phyloP scores from a whole-genome alignment of 2,113 vertebrate genomes.

The Pagrus major region DNA sequence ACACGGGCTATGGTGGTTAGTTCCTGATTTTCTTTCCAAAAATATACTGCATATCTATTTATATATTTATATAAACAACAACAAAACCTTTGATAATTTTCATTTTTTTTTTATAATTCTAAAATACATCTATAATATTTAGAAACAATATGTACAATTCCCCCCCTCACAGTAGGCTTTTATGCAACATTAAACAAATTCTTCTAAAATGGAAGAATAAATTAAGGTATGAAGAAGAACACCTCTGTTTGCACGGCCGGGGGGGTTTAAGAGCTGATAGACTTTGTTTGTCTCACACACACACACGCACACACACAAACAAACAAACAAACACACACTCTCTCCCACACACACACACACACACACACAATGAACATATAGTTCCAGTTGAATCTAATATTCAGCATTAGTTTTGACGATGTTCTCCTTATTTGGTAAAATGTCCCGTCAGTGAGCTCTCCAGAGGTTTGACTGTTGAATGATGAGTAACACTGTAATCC shows the following conservation, averaged over 20 bases:
- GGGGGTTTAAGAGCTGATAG: slow-evolving; percentile 64
- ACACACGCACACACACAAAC: background rate
- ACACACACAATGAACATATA: slow-evolving; percentile 11
- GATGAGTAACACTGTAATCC: slow-evolving; percentile 13
- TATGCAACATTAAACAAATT: slow-evolving; percentile 78
- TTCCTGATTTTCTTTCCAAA: slow-evolving; percentile 70
- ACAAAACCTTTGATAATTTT: slow-evolving; percentile 69
- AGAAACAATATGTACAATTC: slow-evolving; percentile 78
- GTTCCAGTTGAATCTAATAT: slow-evolving; percentile 50
- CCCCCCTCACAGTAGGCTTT: slow-evolving; percentile 66
- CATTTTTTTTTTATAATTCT: slow-evolving; percentile 75
- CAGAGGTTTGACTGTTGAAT: slow-evolving; percentile 13
- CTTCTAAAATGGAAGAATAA: slow-evolving; percentile 87
- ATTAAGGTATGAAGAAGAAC: slow-evolving; percentile 70
- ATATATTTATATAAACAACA: slow-evolving; percentile 76
- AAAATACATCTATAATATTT: slow-evolving; percentile 86
- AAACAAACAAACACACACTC: background rate
- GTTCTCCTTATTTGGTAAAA: slow-evolving; percentile 2
- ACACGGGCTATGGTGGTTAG: slow-evolving; percentile 70
- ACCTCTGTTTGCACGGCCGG: slow-evolving; percentile 20
- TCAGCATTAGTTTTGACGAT: background rate
- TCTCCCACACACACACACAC: slow-evolving; percentile 7
- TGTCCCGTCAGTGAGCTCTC: slow-evolving; percentile 8
- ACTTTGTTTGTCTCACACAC: slow-evolving; percentile 12
- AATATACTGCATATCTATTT: slow-evolving; percentile 81